Percentiles rank a stretch among this genome's conserved stretches.
These are phyloP conservation scores for Yponomeuta sedellus DNA, from an alignment of 2,888 invertebrate species.

Conservation along the genomic window DNA sequence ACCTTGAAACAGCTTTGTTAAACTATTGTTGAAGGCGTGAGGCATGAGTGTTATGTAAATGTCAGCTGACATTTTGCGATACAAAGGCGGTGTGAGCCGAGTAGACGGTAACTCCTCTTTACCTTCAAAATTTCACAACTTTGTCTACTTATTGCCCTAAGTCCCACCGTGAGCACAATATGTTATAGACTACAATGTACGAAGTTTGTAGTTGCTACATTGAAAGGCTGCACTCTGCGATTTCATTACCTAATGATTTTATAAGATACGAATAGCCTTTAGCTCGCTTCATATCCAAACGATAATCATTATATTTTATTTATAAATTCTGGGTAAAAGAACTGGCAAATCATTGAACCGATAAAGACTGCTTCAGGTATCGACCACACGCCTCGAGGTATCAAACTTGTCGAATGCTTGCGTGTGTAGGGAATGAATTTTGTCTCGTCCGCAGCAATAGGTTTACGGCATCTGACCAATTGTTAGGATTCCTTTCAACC, in stretches of 20 bases:
- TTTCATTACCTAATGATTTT: neutral
- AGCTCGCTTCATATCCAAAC: neutral
- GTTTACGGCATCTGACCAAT: neutral
- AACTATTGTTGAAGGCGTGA: conserved; percentile 17
- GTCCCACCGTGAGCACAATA: neutral
- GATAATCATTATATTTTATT: neutral
- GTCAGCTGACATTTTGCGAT: conserved; percentile 59
- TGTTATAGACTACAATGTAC: too few species aligned
- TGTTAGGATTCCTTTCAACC: conserved; percentile 18
- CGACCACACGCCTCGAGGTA: conserved; percentile 38
- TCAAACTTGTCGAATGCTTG: conserved; percentile 29
- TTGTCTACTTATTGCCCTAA: neutral
- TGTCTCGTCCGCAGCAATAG: neutral
- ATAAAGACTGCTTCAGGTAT: conserved; percentile 34
- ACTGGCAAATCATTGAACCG: conserved; percentile 45
- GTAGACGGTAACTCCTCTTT: conserved; percentile 8
- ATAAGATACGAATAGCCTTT: neutral
- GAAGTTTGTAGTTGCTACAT: too few species aligned
- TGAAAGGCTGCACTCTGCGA: too few species aligned
- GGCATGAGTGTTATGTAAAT: conserved; percentile 53
- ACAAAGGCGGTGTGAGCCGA: conserved; percentile 40
- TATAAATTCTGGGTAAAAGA: conserved; percentile 42
- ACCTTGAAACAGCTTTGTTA: conserved; percentile 38
- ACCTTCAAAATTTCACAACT: conserved; percentile 14
- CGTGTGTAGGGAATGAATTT: conserved; percentile 41